Base-by-base conservation (phyloP, 1,140 invertebrate genomes). In the Trypoxylus dichotomus region DNA sequence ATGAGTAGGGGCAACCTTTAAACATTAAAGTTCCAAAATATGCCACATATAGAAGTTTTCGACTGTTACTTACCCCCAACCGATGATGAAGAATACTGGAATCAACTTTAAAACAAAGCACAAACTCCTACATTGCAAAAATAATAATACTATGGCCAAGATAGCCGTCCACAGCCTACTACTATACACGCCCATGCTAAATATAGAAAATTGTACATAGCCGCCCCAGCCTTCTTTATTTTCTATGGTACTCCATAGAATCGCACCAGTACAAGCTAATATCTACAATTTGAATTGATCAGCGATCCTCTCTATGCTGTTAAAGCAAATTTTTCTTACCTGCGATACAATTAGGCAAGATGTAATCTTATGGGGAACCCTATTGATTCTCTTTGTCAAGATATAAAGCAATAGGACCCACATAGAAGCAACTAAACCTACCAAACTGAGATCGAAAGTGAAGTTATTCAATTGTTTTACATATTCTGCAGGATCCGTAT, bases 311-410 rank as follows among this genome's bases (percentile, higher is more conserved):
- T 13, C 15, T 58, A 58, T 13, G 7, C 0, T 78, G 24, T 19
- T 27, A 37, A 37, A 37, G 10, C 10, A 5, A 37, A 7, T 37
- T 37, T 21, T 21, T 32, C 3, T 71, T 37, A 95, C 91, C 90
- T 98, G 96, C 60, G 95, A 93, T 3, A 95, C 82, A 74, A 95
- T 88, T 25, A 97, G 87, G 82, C 90, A 94, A 24, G 93, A 85
- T 0, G 95, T 96, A 76, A 96, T 91, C 79, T 90, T 90, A 85
- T 98, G 96, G 15, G 96, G 96, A 82, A 96, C 89, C 79, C 91
- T 90, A 78, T 90, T 92, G 81, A 93, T 93, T 79, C 93, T 93
- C 82, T 93, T 93, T 0, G 92, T 94, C 3, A 92, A 85, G n/a
- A 92, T 85, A 81, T 97, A 93, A 10, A 96, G 90, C 1, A 92